Evolutionary conservation across 2,888 invertebrate genomes (phyloP), one percentile per base, ranked within the genome.

Genomic region (Cyclophora albipunctata): DNA sequence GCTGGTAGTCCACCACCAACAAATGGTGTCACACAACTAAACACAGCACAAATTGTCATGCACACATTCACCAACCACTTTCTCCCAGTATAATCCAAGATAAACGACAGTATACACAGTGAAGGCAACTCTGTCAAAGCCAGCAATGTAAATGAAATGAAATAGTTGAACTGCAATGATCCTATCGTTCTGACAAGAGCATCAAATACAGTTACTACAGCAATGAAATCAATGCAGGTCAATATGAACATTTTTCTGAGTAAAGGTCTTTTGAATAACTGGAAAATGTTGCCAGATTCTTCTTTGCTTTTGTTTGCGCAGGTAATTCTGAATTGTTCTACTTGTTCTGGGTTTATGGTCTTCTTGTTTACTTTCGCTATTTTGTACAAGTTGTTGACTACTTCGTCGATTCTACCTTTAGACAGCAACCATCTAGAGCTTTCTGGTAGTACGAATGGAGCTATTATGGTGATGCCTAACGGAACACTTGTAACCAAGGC

Each of bases 51-150:
- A 1, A 71, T 4, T 0, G 51, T 7, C 51, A 80, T 56, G 0
- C 58, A 53, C 2, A 62, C 41, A 47, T 80, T 60, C 4, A 67
- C 58, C 56, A 81, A 54, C 60, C 70, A 70, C 48, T 78, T 78
- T 41, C 84, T 72, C 5, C 84, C 84, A 2, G 72, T 71, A 40
- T 64, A 58, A 52, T 84, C 84, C 52, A 81, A 63, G 6, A 73
- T 53, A 48, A 84, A 78, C 0, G 80, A 67, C n/a, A 82, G 50
- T 44, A 84, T 45, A 3, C 77, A 40, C 5, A 80, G 48, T 0
- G 84, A 78, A 2, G 84, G 84, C 5, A 79, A 73, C 55, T 84
- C 84, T 2, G 83, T 84, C 3, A 80, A 59, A 2, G 83, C 83
- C 7, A 80, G 63, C 3, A 83, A 57, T 5, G 81, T 72, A 53